phyloP scores from a whole-genome alignment of 2,888 invertebrate genomes.

The Orthosia incerta region DNA sequence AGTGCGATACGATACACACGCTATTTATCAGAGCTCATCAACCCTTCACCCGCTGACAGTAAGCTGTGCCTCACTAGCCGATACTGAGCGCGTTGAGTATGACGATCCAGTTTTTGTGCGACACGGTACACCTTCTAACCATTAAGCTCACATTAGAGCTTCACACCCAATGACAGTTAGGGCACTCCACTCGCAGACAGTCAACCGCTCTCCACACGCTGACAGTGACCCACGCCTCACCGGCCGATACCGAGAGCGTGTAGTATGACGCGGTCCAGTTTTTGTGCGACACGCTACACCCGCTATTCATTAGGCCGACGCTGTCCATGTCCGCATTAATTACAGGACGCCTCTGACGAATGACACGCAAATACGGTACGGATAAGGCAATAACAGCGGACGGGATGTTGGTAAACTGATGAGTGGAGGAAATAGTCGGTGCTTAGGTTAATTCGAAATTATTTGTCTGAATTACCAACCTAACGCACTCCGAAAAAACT shows the following conservation, averaged over 20 bases:
- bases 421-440: constrained; percentile 40
- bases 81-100: not conserved
- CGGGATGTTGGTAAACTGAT: constrained; percentile 42
- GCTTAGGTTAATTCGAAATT: constrained; percentile 21
- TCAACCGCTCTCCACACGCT: no score
- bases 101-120: not conserved
- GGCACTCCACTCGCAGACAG: constrained; percentile 48
- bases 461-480: constrained; percentile 6
- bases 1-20: constrained; percentile 82
- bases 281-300: constrained; percentile 85
- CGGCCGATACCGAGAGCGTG: constrained; percentile 70
- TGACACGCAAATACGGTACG: constrained; percentile 75
- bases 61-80: constrained; percentile 60
- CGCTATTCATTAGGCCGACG: constrained; percentile 86
- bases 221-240: constrained; percentile 43
- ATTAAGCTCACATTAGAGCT: no score
- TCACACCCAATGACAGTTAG: not conserved
- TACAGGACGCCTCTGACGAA: constrained; percentile 84
- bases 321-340: constrained; percentile 87
- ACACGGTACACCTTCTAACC: not conserved
- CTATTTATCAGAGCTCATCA: constrained; percentile 74
- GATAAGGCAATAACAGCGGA: constrained; percentile 61
- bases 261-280: constrained; percentile 85
- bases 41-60: not conserved
- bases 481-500: not conserved